phyloP scores from a whole-genome alignment of 2,797 vertebrate genomes.

The Lophotriccus pileatus region DNA sequence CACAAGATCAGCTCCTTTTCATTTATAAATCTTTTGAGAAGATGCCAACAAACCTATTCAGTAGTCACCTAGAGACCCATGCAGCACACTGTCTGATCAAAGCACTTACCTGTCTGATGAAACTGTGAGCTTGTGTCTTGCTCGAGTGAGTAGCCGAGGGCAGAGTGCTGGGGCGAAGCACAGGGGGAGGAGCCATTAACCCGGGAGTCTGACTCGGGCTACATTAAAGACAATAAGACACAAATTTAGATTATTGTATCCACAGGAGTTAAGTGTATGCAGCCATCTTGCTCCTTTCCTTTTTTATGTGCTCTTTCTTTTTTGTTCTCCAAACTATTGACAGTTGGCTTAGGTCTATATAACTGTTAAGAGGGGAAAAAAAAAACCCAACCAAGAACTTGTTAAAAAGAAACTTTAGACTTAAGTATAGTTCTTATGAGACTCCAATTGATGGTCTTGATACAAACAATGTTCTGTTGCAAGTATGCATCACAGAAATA shows the following conservation, averaged over 20 bases:
- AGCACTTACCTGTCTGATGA: slow-evolving; percentile 84
- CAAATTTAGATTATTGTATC: background rate
- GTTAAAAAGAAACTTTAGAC: background rate
- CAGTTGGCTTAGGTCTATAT: background rate
- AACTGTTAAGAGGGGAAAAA: fast-evolving
- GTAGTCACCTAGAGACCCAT: background rate
- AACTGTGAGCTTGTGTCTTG: slow-evolving; percentile 79
- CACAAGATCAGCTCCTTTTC: background rate
- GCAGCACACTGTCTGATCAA: background rate
- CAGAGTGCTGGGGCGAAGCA: slow-evolving; percentile 73
- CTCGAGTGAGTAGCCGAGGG: slow-evolving; percentile 67
- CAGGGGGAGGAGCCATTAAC: slow-evolving; percentile 88
- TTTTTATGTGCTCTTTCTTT: background rate
- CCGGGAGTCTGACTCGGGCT: slow-evolving; percentile 87
- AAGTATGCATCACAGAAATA: background rate
- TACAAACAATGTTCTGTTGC: background rate
- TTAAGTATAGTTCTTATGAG: background rate
- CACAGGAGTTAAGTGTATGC: background rate
- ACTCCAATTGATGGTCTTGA: background rate
- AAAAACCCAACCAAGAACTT: background rate
- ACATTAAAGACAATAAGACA: background rate
- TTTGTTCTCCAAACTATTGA: background rate
- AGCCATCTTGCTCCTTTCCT: background rate
- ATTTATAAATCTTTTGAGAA: background rate
- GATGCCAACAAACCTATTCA: background rate